Conservation (phyloP, 2,797 vertebrate species). For the Falco novaeseelandiae region DNA sequence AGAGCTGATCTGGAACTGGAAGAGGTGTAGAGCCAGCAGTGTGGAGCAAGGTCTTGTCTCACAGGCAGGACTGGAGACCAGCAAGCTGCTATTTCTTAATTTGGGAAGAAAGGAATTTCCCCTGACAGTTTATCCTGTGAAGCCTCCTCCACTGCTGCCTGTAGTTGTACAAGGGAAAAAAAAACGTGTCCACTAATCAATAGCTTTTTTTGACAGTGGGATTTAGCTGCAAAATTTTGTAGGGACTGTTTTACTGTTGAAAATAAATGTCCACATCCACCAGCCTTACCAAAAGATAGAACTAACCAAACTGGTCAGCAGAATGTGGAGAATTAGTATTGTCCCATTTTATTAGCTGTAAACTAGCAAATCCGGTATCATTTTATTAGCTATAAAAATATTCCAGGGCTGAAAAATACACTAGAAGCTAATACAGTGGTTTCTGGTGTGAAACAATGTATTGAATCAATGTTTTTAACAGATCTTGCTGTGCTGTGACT, state of each 20-base stretch:
- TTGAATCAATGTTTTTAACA: neutral
- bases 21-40: neutral
- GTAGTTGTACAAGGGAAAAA: neutral
- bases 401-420: neutral
- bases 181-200: neutral
- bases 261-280: neutral
- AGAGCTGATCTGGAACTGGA: neutral
- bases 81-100: neutral
- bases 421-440: neutral
- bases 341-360: constrained; percentile 35
- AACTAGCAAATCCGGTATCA: neutral
- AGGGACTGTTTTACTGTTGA: neutral
- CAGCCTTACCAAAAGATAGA: neutral
- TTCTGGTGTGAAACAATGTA: neutral
- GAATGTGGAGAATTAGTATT: neutral
- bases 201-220: neutral
- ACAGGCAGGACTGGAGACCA: neutral
- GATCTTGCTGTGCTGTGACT: neutral
- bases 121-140: neutral
- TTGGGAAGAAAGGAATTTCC: neutral
- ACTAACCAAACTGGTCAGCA: neutral
- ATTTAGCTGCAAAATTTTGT: neutral
- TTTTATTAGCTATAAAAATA: constrained; percentile 46
- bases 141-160: neutral
- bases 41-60: neutral